Percentiles rank a stretch among this genome's conserved stretches.
Evolutionary conservation across 2,888 invertebrate genomes (phyloP).

Genomic region (Papilio protenor): DNA sequence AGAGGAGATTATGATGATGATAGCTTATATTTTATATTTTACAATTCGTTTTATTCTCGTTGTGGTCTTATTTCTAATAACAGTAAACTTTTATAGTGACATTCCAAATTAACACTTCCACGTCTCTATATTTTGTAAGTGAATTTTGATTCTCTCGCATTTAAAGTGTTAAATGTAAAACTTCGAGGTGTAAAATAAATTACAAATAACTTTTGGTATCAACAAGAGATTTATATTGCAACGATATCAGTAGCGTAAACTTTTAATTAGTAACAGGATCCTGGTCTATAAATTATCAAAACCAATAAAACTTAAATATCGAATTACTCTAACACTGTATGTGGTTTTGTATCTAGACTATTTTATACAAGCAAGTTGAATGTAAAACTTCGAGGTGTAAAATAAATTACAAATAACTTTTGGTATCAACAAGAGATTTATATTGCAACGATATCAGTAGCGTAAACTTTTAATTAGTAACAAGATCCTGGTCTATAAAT

Average conservation of each 20-base stretch:
- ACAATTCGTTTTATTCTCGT: too few species aligned
- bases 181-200: constrained; percentile 24
- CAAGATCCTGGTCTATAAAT: constrained; percentile 37
- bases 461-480: constrained; percentile 36
- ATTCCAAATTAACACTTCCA: too few species aligned
- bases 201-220: neutral
- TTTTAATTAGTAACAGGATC: constrained; percentile 39
- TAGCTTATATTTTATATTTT: too few species aligned
- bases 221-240: neutral
- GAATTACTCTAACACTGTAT: constrained; percentile 9
- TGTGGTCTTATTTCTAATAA: too few species aligned
- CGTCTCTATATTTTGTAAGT: too few species aligned
- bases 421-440: neutral
- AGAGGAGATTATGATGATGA: too few species aligned
- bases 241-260: neutral
- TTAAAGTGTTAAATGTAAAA: neutral
- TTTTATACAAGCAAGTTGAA: constrained; percentile 22
- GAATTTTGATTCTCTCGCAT: too few species aligned
- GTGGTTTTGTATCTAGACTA: constrained; percentile 13
- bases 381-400: neutral
- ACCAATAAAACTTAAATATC: constrained; percentile 40
- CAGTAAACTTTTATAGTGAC: too few species aligned
- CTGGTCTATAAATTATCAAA: constrained; percentile 37
- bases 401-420: constrained; percentile 26
- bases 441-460: neutral